phyloP scores from a whole-genome alignment of 2,113 vertebrate species.

The Aphyosemion australe region DNA sequence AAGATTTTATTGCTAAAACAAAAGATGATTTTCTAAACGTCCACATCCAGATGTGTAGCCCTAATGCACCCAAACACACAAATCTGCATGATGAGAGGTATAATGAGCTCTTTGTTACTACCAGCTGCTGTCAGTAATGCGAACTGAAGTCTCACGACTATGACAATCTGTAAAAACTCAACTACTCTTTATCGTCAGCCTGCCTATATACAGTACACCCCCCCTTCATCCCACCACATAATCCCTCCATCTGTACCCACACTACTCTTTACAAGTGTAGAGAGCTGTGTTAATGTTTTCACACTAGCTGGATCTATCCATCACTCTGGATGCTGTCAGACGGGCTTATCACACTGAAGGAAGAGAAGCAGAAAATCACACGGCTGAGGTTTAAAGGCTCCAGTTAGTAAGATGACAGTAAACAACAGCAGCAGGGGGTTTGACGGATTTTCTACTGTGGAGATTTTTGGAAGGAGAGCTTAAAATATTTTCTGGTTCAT shows the following conservation, averaged over 20 bases:
- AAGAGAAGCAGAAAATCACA: conserved; percentile 43
- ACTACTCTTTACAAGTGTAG: conserved; percentile 20
- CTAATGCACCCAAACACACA: too few relatives aligned
- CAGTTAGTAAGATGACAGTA: conserved; percentile 25
- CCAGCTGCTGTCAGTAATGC: conserved; percentile 5
- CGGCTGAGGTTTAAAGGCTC: conserved; percentile 38
- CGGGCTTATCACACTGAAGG: conserved; percentile 27
- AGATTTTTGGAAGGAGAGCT: conserved; percentile 14
- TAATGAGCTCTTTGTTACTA: neutral
- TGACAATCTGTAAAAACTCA: conserved; percentile 21
- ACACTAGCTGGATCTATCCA: conserved; percentile 20
- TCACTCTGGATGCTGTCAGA: conserved; percentile 46
- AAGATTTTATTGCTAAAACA: neutral
- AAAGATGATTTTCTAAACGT: too few relatives aligned
- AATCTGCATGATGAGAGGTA: too few relatives aligned
- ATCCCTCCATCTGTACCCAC: conserved; percentile 17
- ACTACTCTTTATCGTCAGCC: conserved; percentile 29
- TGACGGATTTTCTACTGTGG: conserved; percentile 3
- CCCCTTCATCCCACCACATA: neutral
- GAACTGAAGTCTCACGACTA: conserved; percentile 4
- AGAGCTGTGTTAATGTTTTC: neutral
- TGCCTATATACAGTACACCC: neutral
- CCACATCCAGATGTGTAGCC: too few relatives aligned
- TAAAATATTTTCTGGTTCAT: conserved; percentile 16
- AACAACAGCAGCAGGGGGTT: conserved; percentile 41